Evolutionary conservation across 2,113 vertebrate genomes (phyloP).

Genomic region (Brienomyrus brachyistius): DNA sequence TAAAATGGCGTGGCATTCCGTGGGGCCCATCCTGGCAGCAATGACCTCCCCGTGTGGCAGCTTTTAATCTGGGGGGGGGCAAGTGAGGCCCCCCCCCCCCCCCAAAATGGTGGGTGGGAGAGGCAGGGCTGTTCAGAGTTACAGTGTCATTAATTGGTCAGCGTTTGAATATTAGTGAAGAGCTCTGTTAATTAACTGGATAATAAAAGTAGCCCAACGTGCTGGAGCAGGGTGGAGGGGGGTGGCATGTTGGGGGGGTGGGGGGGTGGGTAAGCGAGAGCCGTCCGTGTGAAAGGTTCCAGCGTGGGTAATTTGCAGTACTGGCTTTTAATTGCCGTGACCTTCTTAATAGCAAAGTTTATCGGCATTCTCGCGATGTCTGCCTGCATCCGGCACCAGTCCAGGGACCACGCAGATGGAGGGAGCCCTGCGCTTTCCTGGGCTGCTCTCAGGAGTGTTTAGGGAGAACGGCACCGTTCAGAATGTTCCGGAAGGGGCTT

Average conservation of each 20-base stretch:
- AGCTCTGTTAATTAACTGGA: constrained; percentile 74
- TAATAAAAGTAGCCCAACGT: constrained; percentile 64
- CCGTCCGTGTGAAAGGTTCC: constrained; percentile 65
- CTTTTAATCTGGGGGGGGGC: constrained; percentile 54
- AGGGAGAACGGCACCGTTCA: neutral
- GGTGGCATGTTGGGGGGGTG: constrained; percentile 27
- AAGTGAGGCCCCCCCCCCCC: constrained; percentile 49
- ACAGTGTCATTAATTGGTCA: constrained; percentile 77
- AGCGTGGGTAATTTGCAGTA: constrained; percentile 65
- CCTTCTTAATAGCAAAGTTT: constrained; percentile 75
- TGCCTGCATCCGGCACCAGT: constrained; percentile 40
- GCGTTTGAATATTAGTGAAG: constrained; percentile 75
- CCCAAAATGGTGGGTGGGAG: constrained; percentile 43
- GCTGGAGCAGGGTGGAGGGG: constrained; percentile 41
- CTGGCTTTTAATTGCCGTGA: constrained; percentile 72
- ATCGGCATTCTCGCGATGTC: constrained; percentile 69
- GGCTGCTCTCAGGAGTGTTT: neutral
- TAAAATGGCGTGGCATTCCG: constrained; percentile 67
- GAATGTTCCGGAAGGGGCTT: neutral
- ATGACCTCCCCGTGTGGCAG: constrained; percentile 56
- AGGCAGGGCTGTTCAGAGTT: constrained; percentile 66
- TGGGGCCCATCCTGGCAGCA: constrained; percentile 54
- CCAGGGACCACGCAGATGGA: constrained; percentile 21
- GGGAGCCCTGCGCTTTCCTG: constrained; percentile 46
- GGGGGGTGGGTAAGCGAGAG: constrained; percentile 42